Percentiles rank a stretch among this genome's conserved stretches.
Evolutionary conservation across 2,113 vertebrate species (phyloP).

Genomic region (cattle (Bos taurus)): DNA sequence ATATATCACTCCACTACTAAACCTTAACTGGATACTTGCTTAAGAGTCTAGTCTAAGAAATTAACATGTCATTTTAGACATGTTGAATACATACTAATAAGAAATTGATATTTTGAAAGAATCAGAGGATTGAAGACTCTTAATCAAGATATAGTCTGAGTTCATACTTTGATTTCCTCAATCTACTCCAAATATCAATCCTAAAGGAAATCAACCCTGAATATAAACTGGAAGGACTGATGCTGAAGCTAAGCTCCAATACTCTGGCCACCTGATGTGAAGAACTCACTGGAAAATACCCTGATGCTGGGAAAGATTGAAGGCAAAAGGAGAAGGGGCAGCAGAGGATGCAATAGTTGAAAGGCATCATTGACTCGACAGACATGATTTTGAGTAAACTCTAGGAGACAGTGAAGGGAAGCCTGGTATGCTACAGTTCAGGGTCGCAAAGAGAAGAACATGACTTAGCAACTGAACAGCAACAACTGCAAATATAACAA

Average conservation of each 20-base stretch:
- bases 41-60: neutral
- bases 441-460: neutral
- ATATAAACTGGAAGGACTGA: neutral
- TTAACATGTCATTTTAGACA: neutral
- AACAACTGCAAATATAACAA: neutral
- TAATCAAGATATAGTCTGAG: neutral
- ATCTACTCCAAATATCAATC: neutral
- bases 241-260: neutral
- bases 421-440: neutral
- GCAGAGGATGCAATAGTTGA: neutral
- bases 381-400: neutral
- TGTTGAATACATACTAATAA: neutral
- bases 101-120: neutral
- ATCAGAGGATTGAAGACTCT: neutral
- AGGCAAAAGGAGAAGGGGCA: neutral
- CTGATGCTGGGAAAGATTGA: neutral
- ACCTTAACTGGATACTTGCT: neutral
- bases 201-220: neutral
- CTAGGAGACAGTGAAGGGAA: neutral
- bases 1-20: neutral
- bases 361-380: neutral
- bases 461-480: neutral
- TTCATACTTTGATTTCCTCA: neutral
- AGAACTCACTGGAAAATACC: neutral
- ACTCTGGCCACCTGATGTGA: neutral